Conservation (phyloP, 2,113 vertebrate genomes). For the Tyrannus savana region DNA sequence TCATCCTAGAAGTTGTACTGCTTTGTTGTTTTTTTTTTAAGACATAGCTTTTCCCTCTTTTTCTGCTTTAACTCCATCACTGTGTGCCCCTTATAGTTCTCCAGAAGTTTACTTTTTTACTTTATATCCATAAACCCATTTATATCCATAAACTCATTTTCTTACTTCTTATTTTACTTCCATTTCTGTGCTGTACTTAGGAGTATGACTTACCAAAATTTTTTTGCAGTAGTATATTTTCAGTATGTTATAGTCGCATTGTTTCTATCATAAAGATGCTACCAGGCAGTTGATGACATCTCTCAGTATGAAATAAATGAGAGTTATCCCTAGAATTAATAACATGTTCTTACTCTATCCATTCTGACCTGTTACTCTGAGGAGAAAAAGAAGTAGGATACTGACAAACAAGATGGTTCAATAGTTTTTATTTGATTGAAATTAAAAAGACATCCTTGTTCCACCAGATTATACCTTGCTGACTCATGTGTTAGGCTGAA, state of each 20-base stretch:
- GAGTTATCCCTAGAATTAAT: not conserved
- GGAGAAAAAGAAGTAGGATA: not conserved
- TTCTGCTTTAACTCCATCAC: not conserved
- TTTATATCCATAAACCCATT: not conserved
- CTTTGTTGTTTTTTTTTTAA: not conserved
- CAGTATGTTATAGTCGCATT: not conserved
- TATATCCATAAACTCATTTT: not conserved
- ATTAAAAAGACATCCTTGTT: not conserved
- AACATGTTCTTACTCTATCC: not conserved
- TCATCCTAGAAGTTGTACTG: not conserved
- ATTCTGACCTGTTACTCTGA: not conserved
- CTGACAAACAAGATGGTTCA: not conserved
- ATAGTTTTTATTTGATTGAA: not conserved
- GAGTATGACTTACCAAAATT: not conserved
- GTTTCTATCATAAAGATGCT: not conserved
- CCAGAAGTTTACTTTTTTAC: not conserved
- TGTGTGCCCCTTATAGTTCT: not conserved
- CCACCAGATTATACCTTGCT: not conserved
- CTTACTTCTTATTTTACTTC: not conserved
- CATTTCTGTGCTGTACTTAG: not conserved
- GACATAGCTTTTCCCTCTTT: not conserved
- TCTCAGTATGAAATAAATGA: not conserved
- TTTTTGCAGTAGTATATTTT: not conserved
- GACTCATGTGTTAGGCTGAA: not conserved
- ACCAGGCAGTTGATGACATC: not conserved